Conservation (phyloP, 2,888 invertebrate species). For the Villa cingulata region DNA sequence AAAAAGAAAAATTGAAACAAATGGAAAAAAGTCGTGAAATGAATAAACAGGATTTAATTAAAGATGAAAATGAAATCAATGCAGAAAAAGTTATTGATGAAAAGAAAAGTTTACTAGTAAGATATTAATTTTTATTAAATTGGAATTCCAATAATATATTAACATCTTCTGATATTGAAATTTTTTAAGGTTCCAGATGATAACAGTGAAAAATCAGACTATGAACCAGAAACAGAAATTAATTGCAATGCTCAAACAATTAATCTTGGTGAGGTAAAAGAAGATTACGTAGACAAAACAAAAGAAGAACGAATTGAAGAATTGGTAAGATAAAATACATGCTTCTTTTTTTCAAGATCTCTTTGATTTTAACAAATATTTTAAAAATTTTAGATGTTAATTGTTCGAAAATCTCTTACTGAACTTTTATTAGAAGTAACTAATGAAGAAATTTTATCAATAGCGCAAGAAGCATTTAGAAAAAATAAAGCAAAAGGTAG, state of each 20-base stretch:
- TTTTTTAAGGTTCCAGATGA: slow-evolving; percentile 19
- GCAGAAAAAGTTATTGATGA: neutral
- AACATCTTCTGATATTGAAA: too few relatives aligned
- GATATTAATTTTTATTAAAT: neutral
- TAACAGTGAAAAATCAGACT: slow-evolving; percentile 4
- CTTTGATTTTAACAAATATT: neutral
- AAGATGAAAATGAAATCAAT: neutral
- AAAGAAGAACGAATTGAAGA: slow-evolving; percentile 53
- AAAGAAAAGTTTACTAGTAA: neutral
- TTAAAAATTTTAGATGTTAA: slow-evolving; percentile 53
- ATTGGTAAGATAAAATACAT: slow-evolving; percentile 40
- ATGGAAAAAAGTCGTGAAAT: slow-evolving; percentile 51
- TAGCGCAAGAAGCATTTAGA: slow-evolving; percentile 76
- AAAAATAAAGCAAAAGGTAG: slow-evolving; percentile 72
- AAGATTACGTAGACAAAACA: slow-evolving; percentile 32
- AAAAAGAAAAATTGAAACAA: slow-evolving; percentile 79
- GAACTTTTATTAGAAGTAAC: slow-evolving; percentile 91
- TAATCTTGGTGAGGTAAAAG: neutral
- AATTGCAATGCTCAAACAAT: slow-evolving; percentile 26
- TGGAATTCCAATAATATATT: slow-evolving; percentile 22
- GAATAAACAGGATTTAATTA: neutral
- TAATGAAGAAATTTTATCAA: slow-evolving; percentile 69
- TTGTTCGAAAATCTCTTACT: slow-evolving; percentile 76
- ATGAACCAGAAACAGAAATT: slow-evolving; percentile 15
- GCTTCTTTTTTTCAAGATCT: neutral